phyloP scores from a whole-genome alignment of 35 echinoderm and acorn worm species.

The Hemicentrotus pulcherrimus region DNA sequence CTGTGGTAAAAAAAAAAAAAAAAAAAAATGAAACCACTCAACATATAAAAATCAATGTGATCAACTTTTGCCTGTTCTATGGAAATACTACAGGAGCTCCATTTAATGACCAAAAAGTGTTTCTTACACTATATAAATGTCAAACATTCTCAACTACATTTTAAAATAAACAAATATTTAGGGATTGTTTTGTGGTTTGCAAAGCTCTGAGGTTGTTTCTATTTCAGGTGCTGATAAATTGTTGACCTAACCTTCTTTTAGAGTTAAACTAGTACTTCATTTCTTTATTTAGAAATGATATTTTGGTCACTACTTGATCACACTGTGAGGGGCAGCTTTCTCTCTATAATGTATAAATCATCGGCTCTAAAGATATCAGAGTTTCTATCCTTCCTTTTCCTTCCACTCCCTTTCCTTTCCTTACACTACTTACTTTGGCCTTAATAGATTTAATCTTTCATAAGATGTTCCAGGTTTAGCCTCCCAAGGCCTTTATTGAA shows the following conservation, averaged over 20 bases:
- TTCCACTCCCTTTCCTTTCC: background rate
- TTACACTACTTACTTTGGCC: background rate
- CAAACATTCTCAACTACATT: background rate
- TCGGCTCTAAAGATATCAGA: background rate
- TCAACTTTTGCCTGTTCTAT: no score
- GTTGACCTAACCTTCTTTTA: background rate
- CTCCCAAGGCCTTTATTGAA: background rate
- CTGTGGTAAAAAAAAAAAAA: no score
- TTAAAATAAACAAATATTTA: background rate
- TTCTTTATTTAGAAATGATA: background rate
- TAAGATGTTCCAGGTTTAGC: background rate
- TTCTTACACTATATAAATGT: background rate
- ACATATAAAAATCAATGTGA: no score
- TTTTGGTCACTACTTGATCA: background rate
- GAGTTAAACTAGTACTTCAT: background rate
- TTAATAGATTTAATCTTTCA: background rate
- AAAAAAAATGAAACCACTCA: no score
- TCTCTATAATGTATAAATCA: background rate
- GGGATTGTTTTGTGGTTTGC: background rate
- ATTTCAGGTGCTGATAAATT: background rate
- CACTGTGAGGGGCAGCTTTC: background rate
- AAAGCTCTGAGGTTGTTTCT: background rate
- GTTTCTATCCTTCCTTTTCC: constrained; percentile 11
- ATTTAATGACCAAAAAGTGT: no score
- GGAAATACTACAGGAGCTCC: no score